phyloP scores from a whole-genome alignment of 2,888 invertebrate genomes.

The Celastrina argiolus region DNA sequence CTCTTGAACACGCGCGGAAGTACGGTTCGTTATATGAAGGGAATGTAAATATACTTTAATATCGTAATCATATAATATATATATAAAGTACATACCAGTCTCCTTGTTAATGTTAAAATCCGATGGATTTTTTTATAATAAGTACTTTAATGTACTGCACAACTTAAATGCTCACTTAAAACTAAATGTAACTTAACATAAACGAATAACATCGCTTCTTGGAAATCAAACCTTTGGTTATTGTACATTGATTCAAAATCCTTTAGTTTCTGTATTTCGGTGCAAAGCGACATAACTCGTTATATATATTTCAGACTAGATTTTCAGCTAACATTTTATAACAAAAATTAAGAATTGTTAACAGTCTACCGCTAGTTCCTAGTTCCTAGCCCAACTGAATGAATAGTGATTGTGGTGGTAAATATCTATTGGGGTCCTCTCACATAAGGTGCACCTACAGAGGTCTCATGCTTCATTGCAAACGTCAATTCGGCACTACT shows the following conservation, averaged over 20 bases:
- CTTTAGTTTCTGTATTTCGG: conserved; percentile 37
- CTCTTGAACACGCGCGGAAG: conserved; percentile 50
- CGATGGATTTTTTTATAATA: conserved; percentile 55
- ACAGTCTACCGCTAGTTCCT: conserved; percentile 39
- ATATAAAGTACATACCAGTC: conserved; percentile 72
- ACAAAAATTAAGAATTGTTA: conserved; percentile 49
- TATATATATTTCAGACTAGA: conserved; percentile 65
- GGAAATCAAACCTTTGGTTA: conserved; percentile 38
- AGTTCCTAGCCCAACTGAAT: conserved; percentile 38
- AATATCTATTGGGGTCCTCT: not conserved
- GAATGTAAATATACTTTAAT: conserved; percentile 68
- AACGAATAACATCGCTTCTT: conserved; percentile 53
- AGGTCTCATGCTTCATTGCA: no score
- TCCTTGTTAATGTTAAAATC: conserved; percentile 69
- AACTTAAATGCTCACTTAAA: conserved; percentile 73
- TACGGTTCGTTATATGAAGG: conserved; percentile 49
- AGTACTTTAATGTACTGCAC: conserved; percentile 63
- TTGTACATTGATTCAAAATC: conserved; percentile 31
- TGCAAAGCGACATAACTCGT: conserved; percentile 51
- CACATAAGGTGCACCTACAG: not conserved
- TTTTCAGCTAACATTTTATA: conserved; percentile 54
- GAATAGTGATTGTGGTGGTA: conserved; percentile 4
- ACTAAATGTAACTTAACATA: conserved; percentile 43
- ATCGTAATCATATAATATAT: conserved; percentile 50
- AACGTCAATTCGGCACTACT: not conserved